Evolutionary conservation across 2,888 invertebrate species (phyloP).

Genomic region (Sinohyriopsis cumingii): DNA sequence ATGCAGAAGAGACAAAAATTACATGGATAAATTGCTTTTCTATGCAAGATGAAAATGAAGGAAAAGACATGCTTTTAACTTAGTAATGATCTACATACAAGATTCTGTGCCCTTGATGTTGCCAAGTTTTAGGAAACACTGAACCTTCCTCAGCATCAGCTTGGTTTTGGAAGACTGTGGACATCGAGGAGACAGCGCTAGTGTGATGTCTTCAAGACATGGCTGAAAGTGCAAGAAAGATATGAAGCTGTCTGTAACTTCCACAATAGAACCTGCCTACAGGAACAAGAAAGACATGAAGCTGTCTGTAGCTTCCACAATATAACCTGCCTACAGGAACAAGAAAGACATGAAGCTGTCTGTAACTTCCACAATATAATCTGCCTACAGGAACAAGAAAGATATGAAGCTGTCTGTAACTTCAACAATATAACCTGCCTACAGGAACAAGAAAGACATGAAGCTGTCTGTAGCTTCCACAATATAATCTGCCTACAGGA

Average conservation of each 20-base stretch:
- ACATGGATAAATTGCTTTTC: too few species aligned
- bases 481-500: neutral
- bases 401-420: neutral
- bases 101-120: conserved; percentile 40
- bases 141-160: conserved; percentile 78
- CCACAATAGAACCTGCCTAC: neutral
- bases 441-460: conserved; percentile 1
- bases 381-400: neutral
- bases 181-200: conserved; percentile 74
- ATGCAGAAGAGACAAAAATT: too few species aligned
- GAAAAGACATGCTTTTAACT: too few species aligned
- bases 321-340: neutral
- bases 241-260: neutral
- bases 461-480: neutral
- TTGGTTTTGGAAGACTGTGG: conserved; percentile 79
- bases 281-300: conserved; percentile 3
- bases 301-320: neutral
- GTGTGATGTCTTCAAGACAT: conserved; percentile 58
- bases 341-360: neutral
- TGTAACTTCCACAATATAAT: neutral
- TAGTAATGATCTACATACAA: neutral
- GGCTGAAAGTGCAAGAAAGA: conserved; percentile 30
- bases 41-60: too few species aligned
- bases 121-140: conserved; percentile 77
- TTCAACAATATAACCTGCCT: neutral